These are phyloP conservation scores for Drosophila nasuta DNA, from an alignment of 1,140 invertebrate genomes.

Conservation along the genomic window DNA sequence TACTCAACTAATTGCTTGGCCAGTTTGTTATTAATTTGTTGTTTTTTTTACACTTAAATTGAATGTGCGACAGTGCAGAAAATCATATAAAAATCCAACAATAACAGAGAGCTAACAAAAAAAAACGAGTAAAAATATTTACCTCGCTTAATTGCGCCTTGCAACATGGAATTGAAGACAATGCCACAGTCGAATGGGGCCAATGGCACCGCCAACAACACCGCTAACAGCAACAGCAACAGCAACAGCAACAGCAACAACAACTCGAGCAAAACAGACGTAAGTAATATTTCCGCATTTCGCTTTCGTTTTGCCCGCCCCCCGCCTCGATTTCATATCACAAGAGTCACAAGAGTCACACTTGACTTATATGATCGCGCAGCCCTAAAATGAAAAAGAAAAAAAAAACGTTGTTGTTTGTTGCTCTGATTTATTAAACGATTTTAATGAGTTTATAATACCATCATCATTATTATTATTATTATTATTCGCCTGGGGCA, in stretches of 20 bases:
- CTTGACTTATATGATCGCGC: neutral
- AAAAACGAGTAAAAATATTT: constrained; percentile 15
- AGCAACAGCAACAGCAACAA: neutral
- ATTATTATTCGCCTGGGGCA: constrained; percentile 3
- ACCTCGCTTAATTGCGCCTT: constrained; percentile 21
- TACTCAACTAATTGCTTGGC: constrained; percentile 4
- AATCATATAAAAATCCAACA: constrained; percentile 15
- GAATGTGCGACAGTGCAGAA: constrained; percentile 39
- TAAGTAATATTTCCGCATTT: constrained; percentile 37
- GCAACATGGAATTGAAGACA: constrained; percentile 53
- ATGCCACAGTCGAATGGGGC: constrained; percentile 30
- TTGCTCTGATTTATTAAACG: constrained; percentile 1
- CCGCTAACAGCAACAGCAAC: neutral
- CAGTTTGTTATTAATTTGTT: constrained; percentile 18
- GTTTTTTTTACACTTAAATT: constrained; percentile 17
- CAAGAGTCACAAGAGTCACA: neutral
- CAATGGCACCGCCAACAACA: constrained; percentile 29
- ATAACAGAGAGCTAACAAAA: neutral
- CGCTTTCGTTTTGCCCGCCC: neutral
- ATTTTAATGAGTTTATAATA: neutral
- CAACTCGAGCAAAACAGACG: constrained; percentile 30
- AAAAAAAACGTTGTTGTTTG: neutral
- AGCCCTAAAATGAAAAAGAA: neutral
- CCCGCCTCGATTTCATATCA: constrained; percentile 10
- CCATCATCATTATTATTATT: neutral